Conservation (phyloP, 2,797 vertebrate species). For the Hypotaenidia philippensis region DNA sequence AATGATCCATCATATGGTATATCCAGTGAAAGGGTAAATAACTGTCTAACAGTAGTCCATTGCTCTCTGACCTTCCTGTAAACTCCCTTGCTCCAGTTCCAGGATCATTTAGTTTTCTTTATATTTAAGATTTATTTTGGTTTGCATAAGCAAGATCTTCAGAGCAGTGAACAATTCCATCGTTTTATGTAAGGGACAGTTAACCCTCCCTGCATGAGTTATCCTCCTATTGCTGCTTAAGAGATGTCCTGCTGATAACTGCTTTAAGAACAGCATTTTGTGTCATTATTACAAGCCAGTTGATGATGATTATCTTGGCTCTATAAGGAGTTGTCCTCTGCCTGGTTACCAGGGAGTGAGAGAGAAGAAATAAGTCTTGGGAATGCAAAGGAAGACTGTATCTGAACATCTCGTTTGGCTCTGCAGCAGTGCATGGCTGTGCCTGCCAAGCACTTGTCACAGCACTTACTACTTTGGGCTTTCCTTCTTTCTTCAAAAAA, state of each 20-base stretch:
- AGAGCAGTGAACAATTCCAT: neutral
- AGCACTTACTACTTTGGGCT: neutral
- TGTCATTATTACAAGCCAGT: slow-evolving; percentile 33
- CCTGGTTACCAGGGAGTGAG: neutral
- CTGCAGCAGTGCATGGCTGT: neutral
- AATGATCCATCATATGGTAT: slow-evolving; percentile 5
- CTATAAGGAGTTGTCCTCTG: neutral
- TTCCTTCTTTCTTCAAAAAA: neutral
- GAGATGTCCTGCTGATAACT: slow-evolving; percentile 47
- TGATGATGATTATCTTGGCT: slow-evolving; percentile 22
- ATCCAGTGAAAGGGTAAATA: neutral
- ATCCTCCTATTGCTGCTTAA: slow-evolving; percentile 14
- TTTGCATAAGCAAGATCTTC: slow-evolving; percentile 36
- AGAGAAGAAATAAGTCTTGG: neutral
- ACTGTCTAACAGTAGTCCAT: neutral
- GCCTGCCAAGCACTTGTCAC: neutral
- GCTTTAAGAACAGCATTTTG: slow-evolving; percentile 44
- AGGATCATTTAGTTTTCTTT: slow-evolving; percentile 53
- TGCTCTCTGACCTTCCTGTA: slow-evolving; percentile 12
- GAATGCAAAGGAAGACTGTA: neutral
- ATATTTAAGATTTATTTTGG: slow-evolving; percentile 43
- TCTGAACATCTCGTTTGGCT: neutral
- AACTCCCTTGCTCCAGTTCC: neutral
- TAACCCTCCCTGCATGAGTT: slow-evolving; percentile 60
- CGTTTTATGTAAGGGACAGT: slow-evolving; percentile 11